A percentile compares a stretch with the other conserved stretches of the same genome.
Evolutionary conservation across 2,113 vertebrate genomes (phyloP).

Genomic region (Pseudopipra pipra): DNA sequence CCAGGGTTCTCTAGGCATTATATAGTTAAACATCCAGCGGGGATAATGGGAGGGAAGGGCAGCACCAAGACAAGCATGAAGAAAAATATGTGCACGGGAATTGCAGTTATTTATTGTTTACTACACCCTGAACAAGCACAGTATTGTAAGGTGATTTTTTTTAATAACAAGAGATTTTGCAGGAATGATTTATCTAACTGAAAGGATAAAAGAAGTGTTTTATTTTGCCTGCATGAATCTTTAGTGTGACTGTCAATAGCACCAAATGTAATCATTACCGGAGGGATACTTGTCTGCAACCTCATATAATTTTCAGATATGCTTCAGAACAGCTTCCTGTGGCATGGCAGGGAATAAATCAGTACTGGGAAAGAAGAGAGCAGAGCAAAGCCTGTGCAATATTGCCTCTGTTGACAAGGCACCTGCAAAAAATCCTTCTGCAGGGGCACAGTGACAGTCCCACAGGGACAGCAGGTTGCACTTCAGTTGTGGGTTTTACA

Average conservation of each 20-base stretch:
- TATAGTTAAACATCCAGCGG: not conserved
- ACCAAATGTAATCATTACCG: not conserved
- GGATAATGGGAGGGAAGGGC: not conserved
- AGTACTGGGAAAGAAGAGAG: not conserved
- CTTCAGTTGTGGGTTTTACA: not conserved
- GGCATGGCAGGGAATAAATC: not conserved
- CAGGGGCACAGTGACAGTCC: accelerated
- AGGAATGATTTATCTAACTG: not conserved
- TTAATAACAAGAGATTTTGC: not conserved
- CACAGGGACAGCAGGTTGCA: not conserved
- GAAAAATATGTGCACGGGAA: not conserved
- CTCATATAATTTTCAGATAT: constrained; percentile 10
- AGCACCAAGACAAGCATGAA: not conserved
- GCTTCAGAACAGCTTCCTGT: not conserved
- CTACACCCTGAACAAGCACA: not conserved
- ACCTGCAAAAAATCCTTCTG: not conserved
- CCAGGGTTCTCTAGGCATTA: not conserved
- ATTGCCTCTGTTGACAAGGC: not conserved
- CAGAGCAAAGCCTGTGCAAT: not conserved
- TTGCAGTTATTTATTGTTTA: constrained; percentile 5
- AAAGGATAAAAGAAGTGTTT: not conserved
- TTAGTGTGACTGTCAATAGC: not conserved
- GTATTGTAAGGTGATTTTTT: not conserved
- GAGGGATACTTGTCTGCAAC: not conserved
- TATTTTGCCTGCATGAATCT: not conserved